Conservation (phyloP, 2,113 vertebrate species). For the Chionomys nivalis region DNA sequence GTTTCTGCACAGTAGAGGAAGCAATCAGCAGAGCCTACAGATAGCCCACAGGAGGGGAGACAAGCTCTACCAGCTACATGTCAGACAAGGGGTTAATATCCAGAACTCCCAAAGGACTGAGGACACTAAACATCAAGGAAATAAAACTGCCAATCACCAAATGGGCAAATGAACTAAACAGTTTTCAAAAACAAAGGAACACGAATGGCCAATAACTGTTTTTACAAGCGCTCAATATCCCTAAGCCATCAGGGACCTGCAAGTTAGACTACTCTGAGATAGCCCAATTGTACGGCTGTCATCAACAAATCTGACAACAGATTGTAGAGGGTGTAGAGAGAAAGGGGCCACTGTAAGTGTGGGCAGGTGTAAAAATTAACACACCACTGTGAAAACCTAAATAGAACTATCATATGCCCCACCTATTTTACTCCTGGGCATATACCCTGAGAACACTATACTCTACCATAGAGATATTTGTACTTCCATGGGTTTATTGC, state of each 20-base stretch:
- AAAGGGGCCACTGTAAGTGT: not conserved
- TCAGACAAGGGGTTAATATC: not conserved
- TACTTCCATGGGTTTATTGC: not conserved
- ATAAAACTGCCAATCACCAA: not conserved
- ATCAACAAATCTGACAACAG: not conserved
- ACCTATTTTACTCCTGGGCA: not conserved
- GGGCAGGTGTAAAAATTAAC: not conserved
- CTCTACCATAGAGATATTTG: not conserved
- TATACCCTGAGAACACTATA: not conserved
- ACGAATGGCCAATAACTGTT: not conserved
- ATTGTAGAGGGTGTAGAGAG: not conserved
- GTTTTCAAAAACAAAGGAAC: not conserved
- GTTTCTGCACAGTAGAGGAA: not conserved
- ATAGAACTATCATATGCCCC: not conserved
- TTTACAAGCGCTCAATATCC: not conserved
- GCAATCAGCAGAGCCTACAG: too few species aligned
- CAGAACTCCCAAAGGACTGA: not conserved
- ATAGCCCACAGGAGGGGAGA: not conserved
- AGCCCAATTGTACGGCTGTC: not conserved
- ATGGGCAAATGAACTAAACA: not conserved
- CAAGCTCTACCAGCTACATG: not conserved
- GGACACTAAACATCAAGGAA: not conserved
- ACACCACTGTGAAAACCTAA: not conserved
- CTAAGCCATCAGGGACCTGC: not conserved
- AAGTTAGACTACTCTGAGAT: not conserved